phyloP scores from a whole-genome alignment of 2,888 invertebrate genomes.

The Sabatieria punctata region DNA sequence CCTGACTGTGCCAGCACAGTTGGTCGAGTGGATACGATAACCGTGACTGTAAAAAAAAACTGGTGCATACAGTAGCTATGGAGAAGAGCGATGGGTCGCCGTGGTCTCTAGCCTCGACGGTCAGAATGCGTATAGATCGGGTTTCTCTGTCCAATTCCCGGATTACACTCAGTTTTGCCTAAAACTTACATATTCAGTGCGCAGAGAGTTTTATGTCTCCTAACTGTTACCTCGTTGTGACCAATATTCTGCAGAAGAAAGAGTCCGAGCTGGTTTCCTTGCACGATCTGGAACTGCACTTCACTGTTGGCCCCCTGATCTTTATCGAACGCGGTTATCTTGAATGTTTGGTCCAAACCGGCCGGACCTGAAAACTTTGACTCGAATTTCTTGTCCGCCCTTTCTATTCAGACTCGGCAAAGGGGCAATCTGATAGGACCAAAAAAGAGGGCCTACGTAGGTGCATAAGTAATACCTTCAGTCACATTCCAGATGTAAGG shows the following conservation, averaged over 20 bases:
- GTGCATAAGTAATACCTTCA: too few relatives aligned
- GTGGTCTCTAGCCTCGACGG: slow-evolving; percentile 12
- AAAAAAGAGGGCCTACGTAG: too few relatives aligned
- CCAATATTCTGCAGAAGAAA: background rate
- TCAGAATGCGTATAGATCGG: background rate
- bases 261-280: background rate
- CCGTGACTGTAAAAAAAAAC: background rate
- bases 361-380: background rate
- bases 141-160: slow-evolving; percentile 1
- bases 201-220: background rate
- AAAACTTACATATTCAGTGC: background rate
- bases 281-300: background rate
- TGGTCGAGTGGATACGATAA: too few relatives aligned
- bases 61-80: background rate
- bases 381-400: too few relatives aligned
- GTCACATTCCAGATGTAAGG: background rate
- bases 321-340: background rate
- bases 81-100: slow-evolving; percentile 7
- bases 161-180: background rate
- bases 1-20: too few relatives aligned
- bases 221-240: background rate
- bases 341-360: background rate
- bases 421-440: too few relatives aligned
- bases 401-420: too few relatives aligned
- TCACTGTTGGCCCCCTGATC: background rate